Percentiles rank a stretch among this genome's conserved stretches.
These are phyloP conservation scores for Hyles vespertilio DNA, from an alignment of 1,140 invertebrate genomes.

Conservation along the genomic window DNA sequence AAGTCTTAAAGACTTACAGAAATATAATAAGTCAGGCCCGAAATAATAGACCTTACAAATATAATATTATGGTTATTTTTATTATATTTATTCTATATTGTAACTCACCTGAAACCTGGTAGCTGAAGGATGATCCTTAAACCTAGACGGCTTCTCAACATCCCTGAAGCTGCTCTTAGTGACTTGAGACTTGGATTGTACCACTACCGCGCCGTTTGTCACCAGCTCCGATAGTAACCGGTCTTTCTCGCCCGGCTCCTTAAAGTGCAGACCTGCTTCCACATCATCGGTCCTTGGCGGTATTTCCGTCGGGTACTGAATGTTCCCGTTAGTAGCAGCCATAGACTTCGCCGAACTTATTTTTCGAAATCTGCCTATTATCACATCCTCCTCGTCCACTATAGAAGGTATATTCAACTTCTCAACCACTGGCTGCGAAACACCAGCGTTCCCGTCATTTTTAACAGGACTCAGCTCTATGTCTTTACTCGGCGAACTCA, in stretches of 20 bases:
- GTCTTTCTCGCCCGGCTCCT: slow-evolving; percentile 40
- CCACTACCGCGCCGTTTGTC: slow-evolving; percentile 27
- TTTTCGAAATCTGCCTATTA: slow-evolving; percentile 72
- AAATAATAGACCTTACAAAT: too few relatives aligned
- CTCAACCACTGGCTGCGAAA: slow-evolving; percentile 13
- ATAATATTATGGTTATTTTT: too few relatives aligned
- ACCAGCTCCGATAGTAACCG: slow-evolving; percentile 36
- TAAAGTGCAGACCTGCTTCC: slow-evolving; percentile 63
- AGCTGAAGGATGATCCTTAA: slow-evolving; percentile 76
- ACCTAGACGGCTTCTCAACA: slow-evolving; percentile 77
- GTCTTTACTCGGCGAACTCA: slow-evolving; percentile 57
- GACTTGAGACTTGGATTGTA: slow-evolving; percentile 42
- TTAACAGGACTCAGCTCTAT: slow-evolving; percentile 65
- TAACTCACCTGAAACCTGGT: slow-evolving; percentile 76
- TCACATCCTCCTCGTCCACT: slow-evolving; percentile 66
- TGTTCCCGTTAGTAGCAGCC: slow-evolving; percentile 71
- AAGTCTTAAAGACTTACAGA: too few relatives aligned
- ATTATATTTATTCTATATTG: too few relatives aligned
- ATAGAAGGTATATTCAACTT: slow-evolving; percentile 38
- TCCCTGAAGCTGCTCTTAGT: slow-evolving; percentile 79
- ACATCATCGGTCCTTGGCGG: slow-evolving; percentile 45
- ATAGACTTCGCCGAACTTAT: slow-evolving; percentile 74
- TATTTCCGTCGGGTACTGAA: slow-evolving; percentile 60
- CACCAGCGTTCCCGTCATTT: slow-evolving; percentile 20
- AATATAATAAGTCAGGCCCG: too few relatives aligned